These are phyloP conservation scores for Diaphora mendica DNA, from an alignment of 2,888 invertebrate species.

Conservation along the genomic window DNA sequence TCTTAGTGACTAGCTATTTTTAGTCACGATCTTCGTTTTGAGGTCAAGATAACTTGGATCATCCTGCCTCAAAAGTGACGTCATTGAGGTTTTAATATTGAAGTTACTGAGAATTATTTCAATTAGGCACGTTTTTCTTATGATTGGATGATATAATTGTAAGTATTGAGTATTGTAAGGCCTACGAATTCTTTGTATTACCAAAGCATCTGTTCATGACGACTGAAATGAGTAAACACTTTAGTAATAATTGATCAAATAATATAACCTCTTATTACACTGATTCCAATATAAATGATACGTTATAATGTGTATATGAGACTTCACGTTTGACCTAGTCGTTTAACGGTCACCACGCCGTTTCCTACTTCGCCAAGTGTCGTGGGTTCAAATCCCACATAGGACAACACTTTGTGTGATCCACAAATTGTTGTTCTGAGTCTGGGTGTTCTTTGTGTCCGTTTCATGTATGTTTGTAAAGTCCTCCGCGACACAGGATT, in stretches of 20 bases:
- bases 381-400: too few species aligned
- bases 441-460: too few species aligned
- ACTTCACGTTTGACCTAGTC: too few species aligned
- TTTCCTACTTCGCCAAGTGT: too few species aligned
- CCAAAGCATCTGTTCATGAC: constrained; percentile 2
- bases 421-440: too few species aligned
- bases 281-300: not conserved
- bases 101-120: constrained; percentile 28
- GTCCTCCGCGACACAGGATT: too few species aligned
- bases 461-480: too few species aligned
- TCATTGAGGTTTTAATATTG: constrained; percentile 37
- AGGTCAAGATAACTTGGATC: constrained; percentile 47
- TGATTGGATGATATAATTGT: constrained; percentile 9
- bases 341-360: too few species aligned
- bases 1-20: constrained; percentile 47
- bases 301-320: too few species aligned
- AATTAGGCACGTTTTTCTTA: constrained; percentile 22
- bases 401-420: too few species aligned
- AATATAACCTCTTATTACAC: not conserved
- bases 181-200: constrained; percentile 5
- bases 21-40: constrained; percentile 48
- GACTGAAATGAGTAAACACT: not conserved
- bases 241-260: not conserved
- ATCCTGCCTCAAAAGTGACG: constrained; percentile 34
- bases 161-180: not conserved